Evolutionary conservation across 2,888 invertebrate genomes (phyloP).

Genomic region (Automeris io): DNA sequence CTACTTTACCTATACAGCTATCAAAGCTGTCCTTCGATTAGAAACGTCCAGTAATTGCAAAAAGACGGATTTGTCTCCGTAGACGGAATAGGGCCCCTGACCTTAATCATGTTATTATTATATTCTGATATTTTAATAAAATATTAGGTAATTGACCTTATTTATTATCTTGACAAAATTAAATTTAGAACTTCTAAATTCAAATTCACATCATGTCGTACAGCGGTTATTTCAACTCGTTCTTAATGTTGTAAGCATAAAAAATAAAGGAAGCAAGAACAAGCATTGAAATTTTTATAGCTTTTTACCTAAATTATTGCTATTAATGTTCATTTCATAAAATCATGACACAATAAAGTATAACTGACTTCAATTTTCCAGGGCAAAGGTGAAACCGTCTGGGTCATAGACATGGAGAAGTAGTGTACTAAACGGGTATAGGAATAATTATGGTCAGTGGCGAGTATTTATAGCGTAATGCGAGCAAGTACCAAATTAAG

Average conservation of each 20-base stretch:
- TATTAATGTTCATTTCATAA: background rate
- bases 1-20: no score
- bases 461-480: background rate
- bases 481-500: background rate
- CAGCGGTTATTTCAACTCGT: background rate
- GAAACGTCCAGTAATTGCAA: no score
- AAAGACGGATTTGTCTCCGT: no score
- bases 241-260: background rate
- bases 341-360: background rate
- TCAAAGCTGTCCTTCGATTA: no score
- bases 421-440: background rate
- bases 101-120: no score
- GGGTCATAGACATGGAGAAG: background rate
- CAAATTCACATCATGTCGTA: background rate
- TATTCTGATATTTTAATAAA: no score
- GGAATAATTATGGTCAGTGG: background rate
- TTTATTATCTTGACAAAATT: no score
- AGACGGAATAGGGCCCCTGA: no score
- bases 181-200: no score
- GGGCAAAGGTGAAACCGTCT: slow-evolving; percentile 1
- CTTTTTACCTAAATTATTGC: background rate
- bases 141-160: no score
- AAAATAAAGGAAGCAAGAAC: background rate
- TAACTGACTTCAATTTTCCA: background rate
- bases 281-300: background rate